A percentile compares a stretch with the other conserved stretches of the same genome.
These are phyloP conservation scores for Ditula angustiorana DNA, from an alignment of 2,888 invertebrate species.

Conservation along the genomic window DNA sequence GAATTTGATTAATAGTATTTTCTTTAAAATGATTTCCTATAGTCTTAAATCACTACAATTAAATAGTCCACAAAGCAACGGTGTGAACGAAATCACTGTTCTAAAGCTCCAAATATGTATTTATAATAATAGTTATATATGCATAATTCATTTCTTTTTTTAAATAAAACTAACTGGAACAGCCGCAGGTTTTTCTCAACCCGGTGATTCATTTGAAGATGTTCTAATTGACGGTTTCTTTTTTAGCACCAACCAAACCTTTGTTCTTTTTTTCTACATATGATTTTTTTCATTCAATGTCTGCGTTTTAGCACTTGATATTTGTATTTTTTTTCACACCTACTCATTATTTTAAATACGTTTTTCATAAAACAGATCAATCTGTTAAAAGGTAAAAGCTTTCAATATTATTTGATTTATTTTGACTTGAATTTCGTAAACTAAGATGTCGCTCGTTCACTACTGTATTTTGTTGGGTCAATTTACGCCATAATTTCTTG, in stretches of 20 bases:
- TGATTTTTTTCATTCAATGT: slow-evolving; percentile 13
- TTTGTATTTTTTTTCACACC: slow-evolving; percentile 21
- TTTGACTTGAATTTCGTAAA: too few species aligned
- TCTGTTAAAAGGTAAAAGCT: too few species aligned
- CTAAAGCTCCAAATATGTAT: not conserved
- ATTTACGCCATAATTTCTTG: too few species aligned
- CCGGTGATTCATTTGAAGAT: slow-evolving; percentile 18
- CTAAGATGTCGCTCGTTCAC: too few species aligned
- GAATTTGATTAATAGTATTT: too few species aligned
- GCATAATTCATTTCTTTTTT: slow-evolving; percentile 9
- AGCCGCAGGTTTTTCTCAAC: not conserved
- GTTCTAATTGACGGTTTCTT: slow-evolving; percentile 28
- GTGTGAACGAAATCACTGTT: not conserved
- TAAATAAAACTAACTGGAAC: not conserved
- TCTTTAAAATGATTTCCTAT: not conserved
- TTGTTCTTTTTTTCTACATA: slow-evolving; percentile 19
- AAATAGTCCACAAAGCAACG: not conserved
- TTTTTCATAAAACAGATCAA: too few species aligned
- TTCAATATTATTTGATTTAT: too few species aligned
- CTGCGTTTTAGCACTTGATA: slow-evolving; percentile 10
- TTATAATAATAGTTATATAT: not conserved
- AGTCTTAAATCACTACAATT: not conserved
- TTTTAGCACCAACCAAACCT: slow-evolving; percentile 23
- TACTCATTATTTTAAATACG: slow-evolving; percentile 26
- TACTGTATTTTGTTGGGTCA: too few species aligned